These are phyloP conservation scores for Phenacoccus solenopsis DNA, from an alignment of 1,140 invertebrate species.

Conservation along the genomic window DNA sequence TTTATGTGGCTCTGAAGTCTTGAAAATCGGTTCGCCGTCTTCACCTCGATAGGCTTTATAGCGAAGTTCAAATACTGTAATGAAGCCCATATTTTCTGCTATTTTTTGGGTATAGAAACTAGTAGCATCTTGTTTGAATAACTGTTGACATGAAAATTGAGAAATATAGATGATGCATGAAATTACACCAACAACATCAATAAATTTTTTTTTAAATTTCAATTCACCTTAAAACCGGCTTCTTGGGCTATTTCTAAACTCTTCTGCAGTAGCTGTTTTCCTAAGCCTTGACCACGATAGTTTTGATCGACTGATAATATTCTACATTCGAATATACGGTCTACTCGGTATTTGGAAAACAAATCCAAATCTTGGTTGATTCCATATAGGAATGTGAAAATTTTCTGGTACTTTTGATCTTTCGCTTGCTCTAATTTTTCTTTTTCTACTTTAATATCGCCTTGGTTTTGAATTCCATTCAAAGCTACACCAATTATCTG, in stretches of 20 bases:
- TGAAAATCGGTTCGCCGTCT: slow-evolving; percentile 40
- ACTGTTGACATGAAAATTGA: slow-evolving; percentile 33
- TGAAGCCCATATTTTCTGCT: slow-evolving; percentile 49
- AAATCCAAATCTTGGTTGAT: slow-evolving; percentile 46
- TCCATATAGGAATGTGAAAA: slow-evolving; percentile 49
- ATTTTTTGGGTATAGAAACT: slow-evolving; percentile 63
- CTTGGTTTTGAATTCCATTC: slow-evolving; percentile 45
- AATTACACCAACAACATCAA: neutral
- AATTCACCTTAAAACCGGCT: slow-evolving; percentile 49
- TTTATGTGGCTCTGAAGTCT: slow-evolving; percentile 43
- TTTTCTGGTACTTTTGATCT: slow-evolving; percentile 49
- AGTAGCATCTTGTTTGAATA: slow-evolving; percentile 65
- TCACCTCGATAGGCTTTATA: slow-evolving; percentile 50
- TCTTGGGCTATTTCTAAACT: slow-evolving; percentile 50
- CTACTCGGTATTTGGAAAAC: slow-evolving; percentile 48
- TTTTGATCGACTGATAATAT: slow-evolving; percentile 59
- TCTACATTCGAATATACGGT: slow-evolving; percentile 61
- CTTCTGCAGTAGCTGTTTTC: slow-evolving; percentile 49
- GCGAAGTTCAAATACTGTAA: slow-evolving; percentile 44
- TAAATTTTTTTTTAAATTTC: neutral
- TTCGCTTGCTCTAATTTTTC: slow-evolving; percentile 41
- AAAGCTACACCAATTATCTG: slow-evolving; percentile 52
- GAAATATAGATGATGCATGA: neutral
- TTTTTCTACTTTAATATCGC: slow-evolving; percentile 43
- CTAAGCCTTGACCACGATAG: slow-evolving; percentile 54